Evolutionary conservation across 2,113 vertebrate species (phyloP).

Genomic region (Leucoraja erinaceus): DNA sequence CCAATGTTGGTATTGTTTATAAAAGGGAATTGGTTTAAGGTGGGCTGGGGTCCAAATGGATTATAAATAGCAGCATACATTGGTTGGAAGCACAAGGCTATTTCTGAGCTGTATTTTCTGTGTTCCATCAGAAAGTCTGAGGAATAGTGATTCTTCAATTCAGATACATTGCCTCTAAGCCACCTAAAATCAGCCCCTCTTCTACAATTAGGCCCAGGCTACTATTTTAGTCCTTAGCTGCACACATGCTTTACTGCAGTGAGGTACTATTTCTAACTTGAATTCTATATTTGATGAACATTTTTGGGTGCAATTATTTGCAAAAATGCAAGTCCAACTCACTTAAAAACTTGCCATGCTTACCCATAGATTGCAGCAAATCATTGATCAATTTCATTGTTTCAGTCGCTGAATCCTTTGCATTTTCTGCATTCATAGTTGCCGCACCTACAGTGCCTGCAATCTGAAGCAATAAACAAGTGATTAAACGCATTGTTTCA

Average conservation of each 20-base stretch:
- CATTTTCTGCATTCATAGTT: not conserved
- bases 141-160: not conserved
- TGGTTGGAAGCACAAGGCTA: too few species aligned
- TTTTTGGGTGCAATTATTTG: not conserved
- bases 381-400: slow-evolving; percentile 2
- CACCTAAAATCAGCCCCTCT: not conserved
- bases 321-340: not conserved
- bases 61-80: too few species aligned
- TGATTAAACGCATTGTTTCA: not conserved
- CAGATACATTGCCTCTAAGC: not conserved
- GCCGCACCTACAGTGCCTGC: not conserved
- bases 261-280: not conserved
- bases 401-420: not conserved
- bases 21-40: too few species aligned
- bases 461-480: not conserved
- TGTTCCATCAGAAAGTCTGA: not conserved
- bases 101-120: not conserved
- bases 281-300: not conserved
- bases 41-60: too few species aligned
- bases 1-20: too few species aligned
- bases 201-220: not conserved
- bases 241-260: not conserved
- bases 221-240: too few species aligned
- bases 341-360: not conserved
- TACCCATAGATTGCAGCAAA: not conserved